phyloP scores from a whole-genome alignment of 2,797 vertebrate species.

The Gallinago nigripennis region DNA sequence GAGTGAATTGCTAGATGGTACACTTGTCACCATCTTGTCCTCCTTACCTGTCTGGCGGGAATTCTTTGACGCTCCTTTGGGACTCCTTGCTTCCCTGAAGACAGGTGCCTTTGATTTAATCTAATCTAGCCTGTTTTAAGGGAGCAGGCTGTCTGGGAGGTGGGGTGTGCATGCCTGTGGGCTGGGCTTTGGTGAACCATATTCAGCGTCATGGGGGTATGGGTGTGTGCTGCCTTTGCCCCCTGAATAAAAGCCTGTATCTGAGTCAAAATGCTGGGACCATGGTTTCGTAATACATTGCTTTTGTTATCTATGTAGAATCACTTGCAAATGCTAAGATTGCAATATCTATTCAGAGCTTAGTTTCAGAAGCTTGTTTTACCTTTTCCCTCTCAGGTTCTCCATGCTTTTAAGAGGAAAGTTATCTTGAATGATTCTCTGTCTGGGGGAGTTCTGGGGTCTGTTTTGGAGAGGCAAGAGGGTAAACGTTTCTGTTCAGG shows the following conservation, averaged over 20 bases:
- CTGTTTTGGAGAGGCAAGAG: not conserved
- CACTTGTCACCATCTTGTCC: not conserved
- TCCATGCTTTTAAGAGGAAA: not conserved
- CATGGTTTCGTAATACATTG: not conserved
- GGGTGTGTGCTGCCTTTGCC: not conserved
- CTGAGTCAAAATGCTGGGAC: not conserved
- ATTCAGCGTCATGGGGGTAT: accelerated
- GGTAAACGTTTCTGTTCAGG: not conserved
- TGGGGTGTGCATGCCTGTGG: not conserved
- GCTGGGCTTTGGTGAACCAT: not conserved
- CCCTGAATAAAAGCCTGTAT: not conserved
- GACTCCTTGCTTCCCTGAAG: not conserved
- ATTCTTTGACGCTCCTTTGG: not conserved
- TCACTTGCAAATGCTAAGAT: not conserved
- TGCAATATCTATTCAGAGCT: not conserved
- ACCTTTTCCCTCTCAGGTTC: not conserved
- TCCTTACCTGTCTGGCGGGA: not conserved
- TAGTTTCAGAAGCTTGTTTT: not conserved
- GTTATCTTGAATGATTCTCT: not conserved
- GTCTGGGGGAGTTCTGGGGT: not conserved
- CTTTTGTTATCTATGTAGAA: not conserved
- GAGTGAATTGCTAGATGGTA: not conserved
- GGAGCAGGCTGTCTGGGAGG: not conserved
- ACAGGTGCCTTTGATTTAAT: not conserved
- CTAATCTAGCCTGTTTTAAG: not conserved